These are phyloP conservation scores for Carduelis carduelis DNA, from an alignment of 2,797 vertebrate species.

Conservation along the genomic window DNA sequence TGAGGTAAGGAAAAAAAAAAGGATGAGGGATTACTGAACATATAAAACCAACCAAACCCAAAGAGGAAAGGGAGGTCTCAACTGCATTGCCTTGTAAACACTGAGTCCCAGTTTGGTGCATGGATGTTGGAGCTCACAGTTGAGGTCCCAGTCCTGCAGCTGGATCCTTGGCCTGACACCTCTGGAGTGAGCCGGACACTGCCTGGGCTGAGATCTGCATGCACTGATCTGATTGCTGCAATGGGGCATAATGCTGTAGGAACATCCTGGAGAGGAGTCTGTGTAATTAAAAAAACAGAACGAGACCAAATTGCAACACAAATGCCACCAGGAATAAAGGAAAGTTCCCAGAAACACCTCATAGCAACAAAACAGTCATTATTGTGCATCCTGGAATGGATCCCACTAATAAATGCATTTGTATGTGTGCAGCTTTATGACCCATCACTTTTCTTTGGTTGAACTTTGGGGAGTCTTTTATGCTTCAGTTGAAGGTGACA, in stretches of 20 bases:
- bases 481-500: neutral
- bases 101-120: neutral
- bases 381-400: neutral
- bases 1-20: constrained; percentile 83
- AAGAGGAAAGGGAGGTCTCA: neutral
- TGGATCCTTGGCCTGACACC: neutral
- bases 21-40: neutral
- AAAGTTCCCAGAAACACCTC: constrained; percentile 6
- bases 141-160: neutral
- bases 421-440: neutral
- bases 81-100: neutral
- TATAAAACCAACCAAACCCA: neutral
- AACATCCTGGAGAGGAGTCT: neutral
- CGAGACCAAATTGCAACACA: neutral
- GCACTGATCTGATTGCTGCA: neutral
- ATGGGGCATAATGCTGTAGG: neutral
- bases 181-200: neutral
- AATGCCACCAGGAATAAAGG: neutral
- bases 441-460: neutral
- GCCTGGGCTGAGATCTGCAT: neutral
- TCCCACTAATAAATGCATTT: neutral
- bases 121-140: neutral
- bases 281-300: neutral
- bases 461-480: neutral
- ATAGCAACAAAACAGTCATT: neutral